Percentiles rank a stretch among this genome's conserved stretches.
Conservation (phyloP, 2,888 invertebrate genomes). For the Caradrina kadenii region DNA sequence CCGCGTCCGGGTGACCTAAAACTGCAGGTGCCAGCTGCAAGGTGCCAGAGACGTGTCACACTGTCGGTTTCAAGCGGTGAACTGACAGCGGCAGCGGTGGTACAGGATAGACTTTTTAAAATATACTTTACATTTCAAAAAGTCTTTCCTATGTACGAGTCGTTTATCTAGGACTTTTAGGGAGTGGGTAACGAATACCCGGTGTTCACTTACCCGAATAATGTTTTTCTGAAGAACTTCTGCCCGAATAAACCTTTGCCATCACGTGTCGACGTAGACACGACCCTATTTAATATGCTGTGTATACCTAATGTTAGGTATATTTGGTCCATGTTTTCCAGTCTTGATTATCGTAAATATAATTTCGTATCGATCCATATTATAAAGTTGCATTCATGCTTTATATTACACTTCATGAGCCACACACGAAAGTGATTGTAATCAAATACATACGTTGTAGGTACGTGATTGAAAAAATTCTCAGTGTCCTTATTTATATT, state of each 20-base stretch:
- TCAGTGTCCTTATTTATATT: constrained; percentile 48
- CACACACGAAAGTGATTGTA: neutral
- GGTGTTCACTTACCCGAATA: too few relatives aligned
- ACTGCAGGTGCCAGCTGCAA: constrained; percentile 80
- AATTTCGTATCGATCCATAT: neutral
- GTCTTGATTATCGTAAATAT: neutral
- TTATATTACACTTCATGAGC: neutral
- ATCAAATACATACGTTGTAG: constrained; percentile 1
- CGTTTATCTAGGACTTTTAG: neutral
- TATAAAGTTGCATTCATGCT: neutral
- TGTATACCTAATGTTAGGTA: neutral
- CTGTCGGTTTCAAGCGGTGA: constrained; percentile 42
- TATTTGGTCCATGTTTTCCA: neutral
- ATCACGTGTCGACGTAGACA: neutral
- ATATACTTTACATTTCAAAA: too few relatives aligned
- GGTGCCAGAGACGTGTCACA: constrained; percentile 78
- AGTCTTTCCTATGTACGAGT: neutral
- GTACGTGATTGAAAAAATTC: constrained; percentile 31
- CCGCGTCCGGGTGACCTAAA: constrained; percentile 85
- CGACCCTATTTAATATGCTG: neutral
- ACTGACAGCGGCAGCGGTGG: constrained; percentile 57
- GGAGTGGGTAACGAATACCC: too few relatives aligned
- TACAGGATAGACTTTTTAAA: neutral
- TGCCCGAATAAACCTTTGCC: neutral
- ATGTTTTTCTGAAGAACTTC: too few relatives aligned